Percentiles rank a stretch among this genome's conserved stretches.
Evolutionary conservation across 2,888 invertebrate species (phyloP).

Genomic region (Brenthis daphne): DNA sequence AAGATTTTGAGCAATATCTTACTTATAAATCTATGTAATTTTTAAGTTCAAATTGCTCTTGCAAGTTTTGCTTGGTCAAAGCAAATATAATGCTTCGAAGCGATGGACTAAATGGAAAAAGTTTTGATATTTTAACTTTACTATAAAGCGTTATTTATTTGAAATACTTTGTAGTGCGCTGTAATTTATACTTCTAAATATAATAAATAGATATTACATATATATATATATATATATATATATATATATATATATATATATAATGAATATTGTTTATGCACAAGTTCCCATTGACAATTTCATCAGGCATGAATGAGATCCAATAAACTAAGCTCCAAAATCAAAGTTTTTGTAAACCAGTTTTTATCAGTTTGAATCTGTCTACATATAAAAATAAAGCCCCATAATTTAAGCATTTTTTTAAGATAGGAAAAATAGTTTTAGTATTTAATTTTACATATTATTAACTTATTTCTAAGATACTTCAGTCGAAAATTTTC

Average conservation of each 20-base stretch:
- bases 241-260: not conserved
- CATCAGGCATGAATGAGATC: not conserved
- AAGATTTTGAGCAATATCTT: not conserved
- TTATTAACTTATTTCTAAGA: too few relatives aligned
- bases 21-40: constrained; percentile 17
- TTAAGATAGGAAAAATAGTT: too few relatives aligned
- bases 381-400: too few relatives aligned
- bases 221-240: not conserved
- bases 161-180: constrained; percentile 19
- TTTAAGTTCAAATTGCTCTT: constrained; percentile 17
- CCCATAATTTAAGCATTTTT: too few relatives aligned
- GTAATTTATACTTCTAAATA: constrained; percentile 6
- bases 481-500: too few relatives aligned
- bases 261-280: not conserved
- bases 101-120: constrained; percentile 34
- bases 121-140: constrained; percentile 36
- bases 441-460: too few relatives aligned
- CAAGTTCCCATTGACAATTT: not conserved
- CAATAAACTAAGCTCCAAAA: too few relatives aligned
- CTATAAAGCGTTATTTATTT: constrained; percentile 29
- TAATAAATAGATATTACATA: not conserved
- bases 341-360: too few relatives aligned
- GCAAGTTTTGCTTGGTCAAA: constrained; percentile 15
- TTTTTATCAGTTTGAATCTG: too few relatives aligned
- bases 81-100: constrained; percentile 24